Conservation (phyloP, 2,113 vertebrate species). For the Barnardius zonarius region DNA sequence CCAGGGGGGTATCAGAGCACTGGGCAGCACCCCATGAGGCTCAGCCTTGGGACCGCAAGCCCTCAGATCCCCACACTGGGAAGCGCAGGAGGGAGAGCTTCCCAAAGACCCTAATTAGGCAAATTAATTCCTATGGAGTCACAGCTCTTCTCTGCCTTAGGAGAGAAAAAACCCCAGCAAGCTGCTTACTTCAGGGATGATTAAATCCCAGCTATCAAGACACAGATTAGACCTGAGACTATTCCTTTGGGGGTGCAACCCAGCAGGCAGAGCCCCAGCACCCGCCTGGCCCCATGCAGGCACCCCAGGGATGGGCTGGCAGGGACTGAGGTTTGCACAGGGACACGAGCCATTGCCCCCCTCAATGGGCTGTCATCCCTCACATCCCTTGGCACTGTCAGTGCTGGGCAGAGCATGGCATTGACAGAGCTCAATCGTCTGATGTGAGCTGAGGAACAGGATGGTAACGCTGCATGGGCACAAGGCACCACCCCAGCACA, state of each 20-base stretch:
- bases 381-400: not conserved
- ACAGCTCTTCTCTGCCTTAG: not conserved
- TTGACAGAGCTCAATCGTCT: not conserved
- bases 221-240: not conserved
- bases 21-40: not conserved
- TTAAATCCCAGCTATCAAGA: conserved; percentile 10
- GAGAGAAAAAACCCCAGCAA: not conserved
- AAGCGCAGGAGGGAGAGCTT: not conserved
- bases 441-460: not conserved
- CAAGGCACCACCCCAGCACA: not conserved
- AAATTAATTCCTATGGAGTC: conserved; percentile 62
- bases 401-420: fast-evolving
- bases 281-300: fast-evolving
- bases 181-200: not conserved
- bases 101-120: conserved; percentile 40
- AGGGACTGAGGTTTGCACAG: not conserved
- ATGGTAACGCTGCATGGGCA: not conserved
- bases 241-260: not conserved
- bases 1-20: fast-evolving
- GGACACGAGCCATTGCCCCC: fast-evolving
- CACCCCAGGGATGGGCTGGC: fast-evolving
- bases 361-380: fast-evolving
- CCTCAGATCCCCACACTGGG: not conserved
- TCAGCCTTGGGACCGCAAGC: not conserved
- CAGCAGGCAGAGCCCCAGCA: not conserved